A percentile compares a stretch with the other conserved stretches of the same genome.
These are phyloP conservation scores for Diplodus sargus DNA, from an alignment of 2,797 vertebrate genomes.

Conservation along the genomic window DNA sequence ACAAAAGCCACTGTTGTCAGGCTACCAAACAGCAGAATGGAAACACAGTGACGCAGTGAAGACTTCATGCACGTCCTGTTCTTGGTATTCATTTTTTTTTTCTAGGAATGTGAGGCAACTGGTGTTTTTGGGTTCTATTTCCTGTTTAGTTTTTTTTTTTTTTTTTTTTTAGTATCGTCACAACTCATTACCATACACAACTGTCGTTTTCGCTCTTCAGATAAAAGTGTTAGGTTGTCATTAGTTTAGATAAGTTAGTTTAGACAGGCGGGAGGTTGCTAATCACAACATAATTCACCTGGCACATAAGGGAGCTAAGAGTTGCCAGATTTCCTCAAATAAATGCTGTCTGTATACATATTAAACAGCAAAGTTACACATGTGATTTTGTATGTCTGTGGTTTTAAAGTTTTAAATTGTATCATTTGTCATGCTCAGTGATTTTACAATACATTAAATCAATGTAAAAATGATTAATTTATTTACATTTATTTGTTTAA, in stretches of 20 bases:
- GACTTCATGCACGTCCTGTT: conserved; percentile 78
- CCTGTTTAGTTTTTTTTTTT: conserved; percentile 50
- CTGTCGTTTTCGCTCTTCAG: conserved; percentile 2
- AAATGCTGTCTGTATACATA: no score
- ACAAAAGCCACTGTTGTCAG: conserved; percentile 71
- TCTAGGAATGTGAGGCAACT: conserved; percentile 83
- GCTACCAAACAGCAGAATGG: conserved; percentile 67
- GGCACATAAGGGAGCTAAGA: not conserved
- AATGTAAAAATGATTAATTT: not conserved
- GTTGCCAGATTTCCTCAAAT: not conserved
- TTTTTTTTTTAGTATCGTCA: conserved; percentile 2
- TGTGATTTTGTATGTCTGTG: not conserved
- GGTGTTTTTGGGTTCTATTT: conserved; percentile 62
- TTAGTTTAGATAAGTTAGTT: not conserved
- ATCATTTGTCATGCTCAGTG: not conserved
- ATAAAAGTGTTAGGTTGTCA: not conserved
- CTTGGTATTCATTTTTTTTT: conserved; percentile 84
- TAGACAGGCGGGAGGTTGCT: no score
- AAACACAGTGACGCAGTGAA: conserved; percentile 71
- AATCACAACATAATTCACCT: not conserved
- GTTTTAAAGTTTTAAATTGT: not conserved
- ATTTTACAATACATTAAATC: not conserved
- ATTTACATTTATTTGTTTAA: no score
- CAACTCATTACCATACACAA: conserved; percentile 27
- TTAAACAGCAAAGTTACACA: not conserved